Evolutionary conservation across 2,113 vertebrate genomes (phyloP).

Genomic region (Ardeotis arabs): DNA sequence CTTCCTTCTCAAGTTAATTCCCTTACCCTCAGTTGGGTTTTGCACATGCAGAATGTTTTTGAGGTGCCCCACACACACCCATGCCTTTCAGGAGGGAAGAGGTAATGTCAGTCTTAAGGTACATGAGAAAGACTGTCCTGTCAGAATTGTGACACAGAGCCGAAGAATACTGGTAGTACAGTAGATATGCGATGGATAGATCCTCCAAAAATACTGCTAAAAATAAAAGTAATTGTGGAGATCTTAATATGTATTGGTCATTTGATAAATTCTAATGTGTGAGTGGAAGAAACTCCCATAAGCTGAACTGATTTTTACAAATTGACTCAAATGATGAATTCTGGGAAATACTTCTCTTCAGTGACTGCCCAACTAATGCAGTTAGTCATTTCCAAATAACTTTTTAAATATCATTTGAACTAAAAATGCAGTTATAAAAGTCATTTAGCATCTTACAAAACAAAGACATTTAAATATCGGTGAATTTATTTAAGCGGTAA

Average conservation of each 20-base stretch:
- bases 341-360: not conserved
- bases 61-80: not conserved
- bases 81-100: not conserved
- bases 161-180: not conserved
- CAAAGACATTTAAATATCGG: not conserved
- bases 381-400: not conserved
- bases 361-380: not conserved
- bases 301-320: not conserved
- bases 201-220: not conserved
- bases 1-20: not conserved
- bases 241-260: not conserved
- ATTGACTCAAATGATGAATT: not conserved
- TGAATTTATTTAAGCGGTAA: not conserved
- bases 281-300: not conserved
- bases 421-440: not conserved
- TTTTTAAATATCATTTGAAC: not conserved
- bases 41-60: not conserved
- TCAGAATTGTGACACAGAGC: rapidly evolving
- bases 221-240: not conserved
- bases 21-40: not conserved
- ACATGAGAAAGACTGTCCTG: not conserved
- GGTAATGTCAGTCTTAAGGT: not conserved
- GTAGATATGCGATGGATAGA: not conserved
- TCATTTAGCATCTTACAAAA: not conserved
- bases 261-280: not conserved